These are phyloP conservation scores for Netta rufina DNA, from an alignment of 2,797 vertebrate genomes.

Conservation along the genomic window DNA sequence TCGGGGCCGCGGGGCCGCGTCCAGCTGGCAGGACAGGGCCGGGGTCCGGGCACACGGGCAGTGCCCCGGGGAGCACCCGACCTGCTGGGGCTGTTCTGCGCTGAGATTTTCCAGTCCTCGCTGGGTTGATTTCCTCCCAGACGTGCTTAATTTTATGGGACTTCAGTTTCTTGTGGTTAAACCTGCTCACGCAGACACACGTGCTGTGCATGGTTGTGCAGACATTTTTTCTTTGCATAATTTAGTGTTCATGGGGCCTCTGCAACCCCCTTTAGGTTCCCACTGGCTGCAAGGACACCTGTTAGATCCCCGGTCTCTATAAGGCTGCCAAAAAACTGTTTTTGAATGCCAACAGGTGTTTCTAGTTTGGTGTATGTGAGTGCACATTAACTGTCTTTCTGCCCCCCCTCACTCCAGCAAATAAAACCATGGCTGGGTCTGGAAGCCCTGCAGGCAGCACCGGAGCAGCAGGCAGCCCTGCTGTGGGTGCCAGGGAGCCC, in stretches of 20 bases:
- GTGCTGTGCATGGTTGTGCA: background rate
- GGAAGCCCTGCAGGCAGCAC: background rate
- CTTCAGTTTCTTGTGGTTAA: background rate
- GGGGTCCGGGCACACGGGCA: too few species aligned
- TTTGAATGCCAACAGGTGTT: conserved; percentile 19
- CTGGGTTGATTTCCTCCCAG: background rate
- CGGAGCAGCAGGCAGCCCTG: background rate
- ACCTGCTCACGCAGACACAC: rapidly evolving
- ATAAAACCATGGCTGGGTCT: background rate
- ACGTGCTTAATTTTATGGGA: background rate
- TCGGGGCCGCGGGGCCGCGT: rapidly evolving
- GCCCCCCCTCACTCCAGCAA: background rate
- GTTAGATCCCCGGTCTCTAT: background rate
- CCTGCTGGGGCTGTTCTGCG: background rate
- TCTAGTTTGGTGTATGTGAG: background rate
- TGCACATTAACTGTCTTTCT: background rate
- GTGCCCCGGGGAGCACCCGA: too few species aligned
- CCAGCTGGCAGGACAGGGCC: too few species aligned
- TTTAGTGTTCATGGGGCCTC: background rate
- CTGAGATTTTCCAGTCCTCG: background rate
- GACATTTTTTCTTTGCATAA: rapidly evolving
- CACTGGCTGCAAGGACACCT: background rate
- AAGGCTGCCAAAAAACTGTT: background rate
- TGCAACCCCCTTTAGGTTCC: background rate
- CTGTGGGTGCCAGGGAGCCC: background rate